These are phyloP conservation scores for Parelbella ahira DNA, from an alignment of 2,888 invertebrate species.

Conservation along the genomic window DNA sequence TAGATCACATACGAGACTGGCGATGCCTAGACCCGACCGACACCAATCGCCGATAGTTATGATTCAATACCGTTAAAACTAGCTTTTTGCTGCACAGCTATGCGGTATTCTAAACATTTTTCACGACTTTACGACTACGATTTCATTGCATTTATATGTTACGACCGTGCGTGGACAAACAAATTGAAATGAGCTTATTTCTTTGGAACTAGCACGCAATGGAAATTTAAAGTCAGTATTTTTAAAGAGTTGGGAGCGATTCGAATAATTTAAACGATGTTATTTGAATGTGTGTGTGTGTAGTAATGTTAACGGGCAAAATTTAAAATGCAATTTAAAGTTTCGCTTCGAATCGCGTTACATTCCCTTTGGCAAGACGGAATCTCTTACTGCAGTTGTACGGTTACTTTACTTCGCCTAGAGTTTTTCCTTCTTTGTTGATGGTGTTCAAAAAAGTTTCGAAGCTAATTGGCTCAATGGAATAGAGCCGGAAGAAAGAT, in stretches of 20 bases:
- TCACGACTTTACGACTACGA: too few relatives aligned
- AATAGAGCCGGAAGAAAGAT: constrained; percentile 2
- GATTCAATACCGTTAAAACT: constrained; percentile 70
- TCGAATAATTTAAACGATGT: constrained; percentile 31
- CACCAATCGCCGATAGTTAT: constrained; percentile 58
- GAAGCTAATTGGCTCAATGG: constrained; percentile 45
- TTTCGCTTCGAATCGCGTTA: constrained; percentile 64
- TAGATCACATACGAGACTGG: constrained; percentile 70
- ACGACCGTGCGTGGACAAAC: not conserved
- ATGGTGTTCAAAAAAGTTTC: constrained; percentile 45
- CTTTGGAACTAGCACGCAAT: constrained; percentile 2
- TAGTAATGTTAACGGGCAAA: constrained; percentile 65
- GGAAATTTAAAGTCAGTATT: constrained; percentile 13
- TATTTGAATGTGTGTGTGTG: constrained; percentile 37
- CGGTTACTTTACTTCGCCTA: constrained; percentile 55
- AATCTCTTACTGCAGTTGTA: constrained; percentile 57
- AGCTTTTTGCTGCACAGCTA: constrained; percentile 48
- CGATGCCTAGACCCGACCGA: constrained; percentile 66
- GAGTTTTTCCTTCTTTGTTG: constrained; percentile 53
- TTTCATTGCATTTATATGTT: too few relatives aligned
- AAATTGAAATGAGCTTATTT: constrained; percentile 1
- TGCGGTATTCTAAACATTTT: constrained; percentile 51
- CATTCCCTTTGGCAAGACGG: constrained; percentile 68
- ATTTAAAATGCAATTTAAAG: constrained; percentile 78
- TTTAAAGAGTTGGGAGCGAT: constrained; percentile 18